Base-by-base conservation (phyloP, 2,113 vertebrate species). In the Anthoscopus minutus region DNA sequence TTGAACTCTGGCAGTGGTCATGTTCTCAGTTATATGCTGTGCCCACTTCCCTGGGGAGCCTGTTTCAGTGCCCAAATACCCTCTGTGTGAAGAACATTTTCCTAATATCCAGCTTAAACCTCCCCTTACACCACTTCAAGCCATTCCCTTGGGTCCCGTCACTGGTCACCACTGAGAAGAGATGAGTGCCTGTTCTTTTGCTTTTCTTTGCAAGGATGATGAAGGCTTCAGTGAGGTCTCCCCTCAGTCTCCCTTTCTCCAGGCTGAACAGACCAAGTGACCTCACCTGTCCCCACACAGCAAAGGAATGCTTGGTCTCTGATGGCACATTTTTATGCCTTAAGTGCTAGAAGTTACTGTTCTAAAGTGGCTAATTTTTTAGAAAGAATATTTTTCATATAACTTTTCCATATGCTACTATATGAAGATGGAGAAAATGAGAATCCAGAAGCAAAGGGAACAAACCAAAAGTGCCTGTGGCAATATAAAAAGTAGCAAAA, bases 11-110 rank as follows among this genome's bases (percentile, higher is more conserved):
- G 1, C 25, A 17, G 4, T 47, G 40, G n/a, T 6, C 19, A 40
- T n/a, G n/a, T n/a, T n/a, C n/a, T n/a, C n/a, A n/a, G 9, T 5
- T 18, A 10, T 0, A 3, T 30, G 19, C 35, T 57, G 51, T 30
- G 51, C 3, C 8, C 31, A 14, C 44, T 66, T 25, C 27, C 7
- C 61, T 58, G 44, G 25, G 25, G 25, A 76, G 25, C 25, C 25
- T 50, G 35, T 15, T 67, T 25, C 37, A 50, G 17, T 6, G 12
- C 21, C 44, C 53, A 76, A 7, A 3, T 7, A 35, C 7, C 9
- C 9, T 44, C 3, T 58, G 19, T 28, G 44, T 27, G 28, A 58
- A 27, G 23, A 69, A 58, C 18, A 22, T 58, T 40, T 40, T 28
- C 7, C 44, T 48, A 1, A 48, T 18, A 58, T 5, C 35, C 35